Conservation (phyloP, 1,140 invertebrate genomes). For the Trichonephila inaurata region DNA sequence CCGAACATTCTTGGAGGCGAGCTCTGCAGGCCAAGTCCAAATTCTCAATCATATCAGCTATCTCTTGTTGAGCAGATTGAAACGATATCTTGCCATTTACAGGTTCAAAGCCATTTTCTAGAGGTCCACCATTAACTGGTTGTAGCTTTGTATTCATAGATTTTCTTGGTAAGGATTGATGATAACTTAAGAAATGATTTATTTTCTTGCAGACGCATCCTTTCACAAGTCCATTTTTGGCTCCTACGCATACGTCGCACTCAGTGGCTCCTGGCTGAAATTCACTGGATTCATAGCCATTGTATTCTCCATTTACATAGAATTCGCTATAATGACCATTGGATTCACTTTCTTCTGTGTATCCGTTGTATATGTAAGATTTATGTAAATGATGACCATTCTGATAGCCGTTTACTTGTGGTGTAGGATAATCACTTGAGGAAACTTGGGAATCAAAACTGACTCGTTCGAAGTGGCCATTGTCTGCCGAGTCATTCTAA, state of each 20-base stretch:
- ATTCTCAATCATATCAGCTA: conserved; percentile 85
- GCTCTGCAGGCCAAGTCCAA: conserved; percentile 82
- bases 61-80: conserved; percentile 85
- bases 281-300: conserved; percentile 70
- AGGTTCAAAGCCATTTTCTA: conserved; percentile 29
- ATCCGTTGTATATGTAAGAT: conserved; percentile 37
- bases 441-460: conserved; percentile 10
- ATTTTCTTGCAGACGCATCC: conserved; percentile 58
- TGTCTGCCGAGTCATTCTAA: conserved; percentile 35
- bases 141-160: conserved; percentile 7
- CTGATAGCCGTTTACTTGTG: conserved; percentile 31
- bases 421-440: not conserved
- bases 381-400: conserved; percentile 30
- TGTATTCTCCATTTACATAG: conserved; percentile 73
- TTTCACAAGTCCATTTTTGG: conserved; percentile 62
- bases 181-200: conserved; percentile 60
- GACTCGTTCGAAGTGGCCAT: conserved; percentile 1
- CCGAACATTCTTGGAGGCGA: conserved; percentile 66
- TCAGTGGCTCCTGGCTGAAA: conserved; percentile 48
- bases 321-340: conserved; percentile 63
- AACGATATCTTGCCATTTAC: conserved; percentile 80
- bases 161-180: conserved; percentile 70
- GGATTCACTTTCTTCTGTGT: not conserved
- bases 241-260: conserved; percentile 34
- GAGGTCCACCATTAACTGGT: conserved; percentile 28